These are phyloP conservation scores for Ictalurus furcatus DNA, from an alignment of 2,113 vertebrate genomes.

Conservation along the genomic window DNA sequence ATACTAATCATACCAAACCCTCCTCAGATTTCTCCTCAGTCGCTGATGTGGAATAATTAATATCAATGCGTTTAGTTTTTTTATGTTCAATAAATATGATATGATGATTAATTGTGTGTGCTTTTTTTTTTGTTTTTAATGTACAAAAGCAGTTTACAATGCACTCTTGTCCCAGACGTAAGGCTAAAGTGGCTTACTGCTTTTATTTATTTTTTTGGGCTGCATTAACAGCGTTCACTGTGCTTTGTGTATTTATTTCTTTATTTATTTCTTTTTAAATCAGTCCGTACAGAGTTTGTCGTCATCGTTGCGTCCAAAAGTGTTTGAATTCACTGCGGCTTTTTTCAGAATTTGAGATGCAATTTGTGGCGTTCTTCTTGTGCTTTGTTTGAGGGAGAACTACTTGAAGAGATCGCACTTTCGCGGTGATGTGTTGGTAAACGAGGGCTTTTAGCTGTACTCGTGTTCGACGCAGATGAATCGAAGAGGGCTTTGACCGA, in stretches of 20 bases:
- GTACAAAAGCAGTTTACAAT: background rate
- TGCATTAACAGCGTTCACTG: background rate
- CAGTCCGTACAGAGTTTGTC: no score
- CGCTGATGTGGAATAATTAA: background rate
- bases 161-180: background rate
- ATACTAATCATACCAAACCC: background rate
- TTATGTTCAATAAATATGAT: background rate
- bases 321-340: no score
- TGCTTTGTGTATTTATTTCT: background rate
- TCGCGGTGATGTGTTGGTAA: no score
- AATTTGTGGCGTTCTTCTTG: no score
- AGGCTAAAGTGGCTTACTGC: background rate
- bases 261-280: background rate
- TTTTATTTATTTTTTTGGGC: no score
- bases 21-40: background rate
- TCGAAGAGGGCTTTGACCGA: no score
- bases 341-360: background rate
- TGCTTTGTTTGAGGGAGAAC: no score
- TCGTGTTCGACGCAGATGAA: no score
- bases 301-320: no score
- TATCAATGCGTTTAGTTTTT: background rate
- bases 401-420: no score
- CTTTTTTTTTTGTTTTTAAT: background rate
- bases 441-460: no score
- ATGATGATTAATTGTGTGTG: background rate